Evolutionary conservation across 2,113 vertebrate genomes (phyloP).

Genomic region (Petromus typicus): DNA sequence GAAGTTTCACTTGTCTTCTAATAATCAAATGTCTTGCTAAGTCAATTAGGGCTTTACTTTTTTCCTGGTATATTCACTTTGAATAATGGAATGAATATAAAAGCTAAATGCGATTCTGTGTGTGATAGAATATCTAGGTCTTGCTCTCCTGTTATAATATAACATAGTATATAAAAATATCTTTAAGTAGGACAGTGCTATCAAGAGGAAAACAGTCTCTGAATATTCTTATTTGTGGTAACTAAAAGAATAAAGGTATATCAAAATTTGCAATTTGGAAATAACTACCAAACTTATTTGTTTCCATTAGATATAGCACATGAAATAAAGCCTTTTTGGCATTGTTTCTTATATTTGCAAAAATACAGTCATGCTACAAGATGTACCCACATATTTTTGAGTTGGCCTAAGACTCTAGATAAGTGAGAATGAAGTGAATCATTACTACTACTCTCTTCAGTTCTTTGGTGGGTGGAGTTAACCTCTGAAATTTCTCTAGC

Average conservation of each 20-base stretch:
- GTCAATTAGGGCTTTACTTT: background rate
- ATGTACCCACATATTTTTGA: background rate
- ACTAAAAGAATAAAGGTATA: background rate
- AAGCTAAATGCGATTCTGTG: background rate
- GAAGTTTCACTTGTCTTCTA: background rate
- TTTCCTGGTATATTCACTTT: background rate
- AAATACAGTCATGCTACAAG: background rate
- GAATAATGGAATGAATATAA: background rate
- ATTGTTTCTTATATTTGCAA: background rate
- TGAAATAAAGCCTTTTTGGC: background rate
- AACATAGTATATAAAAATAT: background rate
- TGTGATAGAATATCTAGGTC: background rate
- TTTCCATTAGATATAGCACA: background rate
- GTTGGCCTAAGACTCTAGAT: background rate
- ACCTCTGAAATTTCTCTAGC: background rate
- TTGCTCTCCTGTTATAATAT: background rate
- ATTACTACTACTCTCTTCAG: background rate
- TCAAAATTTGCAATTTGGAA: background rate
- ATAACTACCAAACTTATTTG: background rate
- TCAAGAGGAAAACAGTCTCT: background rate
- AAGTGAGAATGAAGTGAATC: background rate
- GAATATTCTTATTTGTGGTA: background rate
- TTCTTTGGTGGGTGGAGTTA: background rate
- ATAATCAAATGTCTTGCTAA: background rate
- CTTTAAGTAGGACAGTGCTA: background rate